Conservation (phyloP, 2,113 vertebrate species). For the Onychostruthus taczanowskii region DNA sequence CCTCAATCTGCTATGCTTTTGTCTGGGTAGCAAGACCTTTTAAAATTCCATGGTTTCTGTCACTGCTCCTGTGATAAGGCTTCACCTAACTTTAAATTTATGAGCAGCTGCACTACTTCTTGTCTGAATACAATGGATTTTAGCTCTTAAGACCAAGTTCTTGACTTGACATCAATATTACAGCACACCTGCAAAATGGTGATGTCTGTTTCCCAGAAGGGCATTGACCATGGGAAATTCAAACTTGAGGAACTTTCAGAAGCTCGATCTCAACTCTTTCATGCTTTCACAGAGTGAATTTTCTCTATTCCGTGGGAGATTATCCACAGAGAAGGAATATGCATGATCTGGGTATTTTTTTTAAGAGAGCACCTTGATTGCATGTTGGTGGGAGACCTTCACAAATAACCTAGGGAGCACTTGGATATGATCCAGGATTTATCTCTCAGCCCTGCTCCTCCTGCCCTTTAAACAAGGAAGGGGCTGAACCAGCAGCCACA, state of each 20-base stretch:
- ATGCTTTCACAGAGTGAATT: background rate
- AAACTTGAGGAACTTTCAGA: background rate
- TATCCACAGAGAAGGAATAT: background rate
- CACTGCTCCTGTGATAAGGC: background rate
- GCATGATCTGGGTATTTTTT: background rate
- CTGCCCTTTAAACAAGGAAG: slow-evolving; percentile 5
- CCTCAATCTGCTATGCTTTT: background rate
- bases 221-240: background rate
- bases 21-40: background rate
- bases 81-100: background rate
- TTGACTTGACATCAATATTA: background rate
- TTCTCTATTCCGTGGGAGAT: background rate
- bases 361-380: background rate
- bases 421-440: background rate
- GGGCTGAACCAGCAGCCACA: background rate
- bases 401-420: background rate
- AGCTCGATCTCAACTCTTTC: background rate
- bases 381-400: background rate
- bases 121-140: background rate
- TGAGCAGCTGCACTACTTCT: background rate
- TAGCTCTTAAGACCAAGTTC: background rate
- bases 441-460: background rate
- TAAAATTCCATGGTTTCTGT: background rate
- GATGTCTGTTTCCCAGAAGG: background rate
- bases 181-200: background rate